These are phyloP conservation scores for Onchidella celtica DNA, from an alignment of 2,888 invertebrate genomes.

Conservation along the genomic window DNA sequence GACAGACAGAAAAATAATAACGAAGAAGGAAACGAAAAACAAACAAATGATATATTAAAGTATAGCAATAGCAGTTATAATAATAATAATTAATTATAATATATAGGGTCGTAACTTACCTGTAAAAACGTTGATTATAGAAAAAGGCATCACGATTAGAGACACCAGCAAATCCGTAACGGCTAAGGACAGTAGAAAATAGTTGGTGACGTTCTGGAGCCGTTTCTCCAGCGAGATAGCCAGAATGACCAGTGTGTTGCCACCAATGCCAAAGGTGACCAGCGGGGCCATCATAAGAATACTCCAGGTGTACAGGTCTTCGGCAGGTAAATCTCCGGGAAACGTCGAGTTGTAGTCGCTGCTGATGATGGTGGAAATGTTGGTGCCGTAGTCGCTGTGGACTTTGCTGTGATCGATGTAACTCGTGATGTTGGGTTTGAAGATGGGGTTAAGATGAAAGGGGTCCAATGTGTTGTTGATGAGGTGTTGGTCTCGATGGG, in stretches of 20 bases:
- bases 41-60: too few relatives aligned
- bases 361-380: neutral
- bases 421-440: slow-evolving; percentile 15
- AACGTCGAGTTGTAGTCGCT: neutral
- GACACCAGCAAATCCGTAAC: slow-evolving; percentile 96
- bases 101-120: too few relatives aligned
- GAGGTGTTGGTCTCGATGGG: neutral
- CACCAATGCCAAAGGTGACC: slow-evolving; percentile 80
- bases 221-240: slow-evolving; percentile 94
- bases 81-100: too few relatives aligned
- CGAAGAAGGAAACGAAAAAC: too few relatives aligned
- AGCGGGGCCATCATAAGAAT: slow-evolving; percentile 69
- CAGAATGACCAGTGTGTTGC: slow-evolving; percentile 95
- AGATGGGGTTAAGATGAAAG: neutral
- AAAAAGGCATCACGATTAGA: slow-evolving; percentile 96
- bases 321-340: neutral
- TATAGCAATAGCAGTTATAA: too few relatives aligned
- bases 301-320: slow-evolving; percentile 63
- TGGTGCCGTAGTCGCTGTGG: neutral
- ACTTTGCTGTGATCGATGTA: neutral
- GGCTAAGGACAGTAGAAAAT: slow-evolving; percentile 94
- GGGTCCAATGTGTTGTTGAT: neutral
- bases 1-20: too few relatives aligned
- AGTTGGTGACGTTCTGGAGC: slow-evolving; percentile 96
- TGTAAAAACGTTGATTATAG: slow-evolving; percentile 94